phyloP scores from a whole-genome alignment of 2,888 invertebrate genomes.

The Alentia gelatinosa region DNA sequence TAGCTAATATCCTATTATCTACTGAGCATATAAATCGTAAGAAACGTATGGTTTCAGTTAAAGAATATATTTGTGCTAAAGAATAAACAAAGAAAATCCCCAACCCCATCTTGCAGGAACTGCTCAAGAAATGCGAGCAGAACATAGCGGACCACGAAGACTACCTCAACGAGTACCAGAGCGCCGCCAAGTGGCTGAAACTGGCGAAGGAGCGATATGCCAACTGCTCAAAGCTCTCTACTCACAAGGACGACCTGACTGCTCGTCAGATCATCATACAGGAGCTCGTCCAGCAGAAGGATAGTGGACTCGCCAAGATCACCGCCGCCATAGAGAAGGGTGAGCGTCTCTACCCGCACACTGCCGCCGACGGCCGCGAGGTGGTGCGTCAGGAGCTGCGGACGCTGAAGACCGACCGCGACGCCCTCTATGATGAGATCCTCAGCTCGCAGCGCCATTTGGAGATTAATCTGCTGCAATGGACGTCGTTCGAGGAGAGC shows the following conservation, averaged over 20 bases:
- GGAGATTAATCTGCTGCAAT: conserved; percentile 83
- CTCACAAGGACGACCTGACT: conserved; percentile 58
- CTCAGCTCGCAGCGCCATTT: conserved; percentile 91
- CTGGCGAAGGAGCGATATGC: conserved; percentile 83
- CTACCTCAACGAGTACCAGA: conserved; percentile 87
- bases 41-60: too few relatives aligned
- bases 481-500: conserved; percentile 89
- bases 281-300: conserved; percentile 86
- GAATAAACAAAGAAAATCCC: too few relatives aligned
- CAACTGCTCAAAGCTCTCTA: conserved; percentile 18
- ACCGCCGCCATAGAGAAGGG: conserved; percentile 87
- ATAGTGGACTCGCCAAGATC: conserved; percentile 91
- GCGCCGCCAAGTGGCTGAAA: conserved; percentile 89
- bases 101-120: conserved; percentile 87
- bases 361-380: conserved; percentile 94
- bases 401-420: conserved; percentile 91
- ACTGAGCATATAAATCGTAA: too few relatives aligned
- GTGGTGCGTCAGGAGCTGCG: conserved; percentile 91
- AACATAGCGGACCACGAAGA: conserved; percentile 92
- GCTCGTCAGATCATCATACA: conserved; percentile 65
- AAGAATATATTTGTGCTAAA: too few relatives aligned
- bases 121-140: conserved; percentile 89
- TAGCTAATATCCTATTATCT: too few relatives aligned
- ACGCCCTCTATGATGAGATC: conserved; percentile 91
- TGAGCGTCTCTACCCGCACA: conserved; percentile 95